Evolutionary conservation across 2,888 invertebrate species (phyloP).

Genomic region (Deroplatys truncata): DNA sequence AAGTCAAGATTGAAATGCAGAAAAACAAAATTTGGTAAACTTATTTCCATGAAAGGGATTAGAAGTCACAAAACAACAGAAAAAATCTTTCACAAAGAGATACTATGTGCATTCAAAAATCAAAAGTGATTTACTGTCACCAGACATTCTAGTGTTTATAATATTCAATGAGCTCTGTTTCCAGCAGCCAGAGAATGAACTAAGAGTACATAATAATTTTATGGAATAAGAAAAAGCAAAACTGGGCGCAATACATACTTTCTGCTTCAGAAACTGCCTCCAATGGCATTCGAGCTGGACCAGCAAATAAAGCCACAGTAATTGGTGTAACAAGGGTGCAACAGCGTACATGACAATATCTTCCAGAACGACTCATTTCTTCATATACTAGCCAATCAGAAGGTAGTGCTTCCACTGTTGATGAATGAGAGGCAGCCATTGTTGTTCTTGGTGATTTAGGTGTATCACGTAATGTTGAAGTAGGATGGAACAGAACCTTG

Average conservation of each 20-base stretch:
- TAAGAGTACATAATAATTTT: not conserved
- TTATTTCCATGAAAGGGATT: no score
- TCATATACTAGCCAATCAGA: conserved; percentile 85
- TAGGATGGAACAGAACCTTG: conserved; percentile 58
- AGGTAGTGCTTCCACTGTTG: conserved; percentile 51
- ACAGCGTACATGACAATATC: conserved; percentile 68
- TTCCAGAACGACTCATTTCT: conserved; percentile 70
- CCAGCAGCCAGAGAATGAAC: no score
- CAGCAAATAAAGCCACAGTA: conserved; percentile 74
- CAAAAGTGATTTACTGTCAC: no score
- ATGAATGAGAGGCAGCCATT: conserved; percentile 41
- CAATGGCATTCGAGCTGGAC: conserved; percentile 60
- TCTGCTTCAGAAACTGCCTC: conserved; percentile 45
- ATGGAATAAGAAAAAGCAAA: not conserved
- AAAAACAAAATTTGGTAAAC: no score
- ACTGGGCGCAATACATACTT: conserved; percentile 35
- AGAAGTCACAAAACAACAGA: no score
- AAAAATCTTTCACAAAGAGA: no score
- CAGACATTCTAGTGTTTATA: no score
- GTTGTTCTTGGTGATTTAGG: conserved; percentile 39
- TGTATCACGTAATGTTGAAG: conserved; percentile 53
- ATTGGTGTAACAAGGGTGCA: conserved; percentile 78
- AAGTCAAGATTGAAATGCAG: no score
- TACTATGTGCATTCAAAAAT: no score
- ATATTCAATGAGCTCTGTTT: no score